phyloP scores from a whole-genome alignment of 2,888 invertebrate species.

The Callyntrura guangdongensis region DNA sequence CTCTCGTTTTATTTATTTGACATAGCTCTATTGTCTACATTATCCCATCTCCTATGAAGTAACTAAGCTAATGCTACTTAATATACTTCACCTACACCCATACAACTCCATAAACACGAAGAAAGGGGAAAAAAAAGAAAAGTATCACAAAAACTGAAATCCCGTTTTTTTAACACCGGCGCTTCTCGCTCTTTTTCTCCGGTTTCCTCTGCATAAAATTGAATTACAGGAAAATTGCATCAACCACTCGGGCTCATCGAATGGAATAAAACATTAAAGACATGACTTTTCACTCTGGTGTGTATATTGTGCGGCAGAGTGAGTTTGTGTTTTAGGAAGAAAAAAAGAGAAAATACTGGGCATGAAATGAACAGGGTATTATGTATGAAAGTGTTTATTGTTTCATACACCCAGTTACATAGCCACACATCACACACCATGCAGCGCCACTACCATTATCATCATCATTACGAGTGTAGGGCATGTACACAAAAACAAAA shows the following conservation, averaged over 20 bases:
- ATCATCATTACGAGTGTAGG: background rate
- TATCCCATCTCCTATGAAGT: background rate
- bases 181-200: slow-evolving; percentile 27
- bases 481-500: background rate
- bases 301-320: background rate
- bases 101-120: slow-evolving; percentile 1
- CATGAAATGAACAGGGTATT: background rate
- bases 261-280: slow-evolving; percentile 74
- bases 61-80: background rate
- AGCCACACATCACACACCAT: background rate
- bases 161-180: background rate
- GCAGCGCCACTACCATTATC: background rate
- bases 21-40: slow-evolving; percentile 18
- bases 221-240: slow-evolving; percentile 78
- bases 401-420: slow-evolving; percentile 2
- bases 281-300: slow-evolving; percentile 78
- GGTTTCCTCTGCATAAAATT: slow-evolving; percentile 47
- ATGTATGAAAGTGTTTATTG: slow-evolving; percentile 37
- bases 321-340: too few relatives aligned
- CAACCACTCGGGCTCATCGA: slow-evolving; percentile 55
- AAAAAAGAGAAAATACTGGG: too few relatives aligned
- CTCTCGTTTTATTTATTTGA: slow-evolving; percentile 35
- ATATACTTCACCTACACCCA: background rate
- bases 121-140: slow-evolving; percentile 13
- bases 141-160: background rate